A percentile compares a stretch with the other conserved stretches of the same genome.
Conservation (phyloP, 2,113 vertebrate species). For the Lycaon pictus region DNA sequence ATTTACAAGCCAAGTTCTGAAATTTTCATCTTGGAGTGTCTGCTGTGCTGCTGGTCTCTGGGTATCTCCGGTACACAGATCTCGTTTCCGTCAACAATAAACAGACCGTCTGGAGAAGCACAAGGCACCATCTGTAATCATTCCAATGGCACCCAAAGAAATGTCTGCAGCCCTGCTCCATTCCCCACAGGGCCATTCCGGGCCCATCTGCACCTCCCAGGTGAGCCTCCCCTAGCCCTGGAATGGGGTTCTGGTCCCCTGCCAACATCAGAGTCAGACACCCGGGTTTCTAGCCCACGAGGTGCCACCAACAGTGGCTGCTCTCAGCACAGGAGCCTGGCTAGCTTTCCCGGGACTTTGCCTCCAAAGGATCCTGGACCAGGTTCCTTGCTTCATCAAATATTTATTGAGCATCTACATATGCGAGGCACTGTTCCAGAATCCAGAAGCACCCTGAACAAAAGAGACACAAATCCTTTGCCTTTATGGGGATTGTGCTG, state of each 20-base stretch:
- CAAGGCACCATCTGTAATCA: neutral
- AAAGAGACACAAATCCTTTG: neutral
- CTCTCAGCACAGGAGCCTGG: neutral
- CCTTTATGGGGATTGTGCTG: neutral
- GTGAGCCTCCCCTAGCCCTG: neutral
- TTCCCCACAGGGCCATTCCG: neutral
- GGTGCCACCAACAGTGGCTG: no score
- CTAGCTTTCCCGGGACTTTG: neutral
- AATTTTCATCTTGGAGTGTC: constrained; percentile 45
- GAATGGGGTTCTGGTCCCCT: neutral
- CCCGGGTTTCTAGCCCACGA: neutral
- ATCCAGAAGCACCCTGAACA: neutral
- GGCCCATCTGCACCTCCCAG: neutral
- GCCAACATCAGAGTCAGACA: neutral
- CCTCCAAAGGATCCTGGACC: neutral
- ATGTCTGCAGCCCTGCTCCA: neutral
- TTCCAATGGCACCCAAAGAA: neutral
- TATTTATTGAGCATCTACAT: neutral
- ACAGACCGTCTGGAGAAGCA: neutral
- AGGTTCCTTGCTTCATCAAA: neutral
- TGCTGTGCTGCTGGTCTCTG: neutral
- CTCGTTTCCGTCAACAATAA: constrained; percentile 5
- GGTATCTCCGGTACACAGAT: neutral
- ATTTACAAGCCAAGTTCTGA: constrained; percentile 61
- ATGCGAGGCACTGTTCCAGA: neutral